Evolutionary conservation across 1,140 invertebrate species (phyloP).

Genomic region (Megalonaias nervosa): DNA sequence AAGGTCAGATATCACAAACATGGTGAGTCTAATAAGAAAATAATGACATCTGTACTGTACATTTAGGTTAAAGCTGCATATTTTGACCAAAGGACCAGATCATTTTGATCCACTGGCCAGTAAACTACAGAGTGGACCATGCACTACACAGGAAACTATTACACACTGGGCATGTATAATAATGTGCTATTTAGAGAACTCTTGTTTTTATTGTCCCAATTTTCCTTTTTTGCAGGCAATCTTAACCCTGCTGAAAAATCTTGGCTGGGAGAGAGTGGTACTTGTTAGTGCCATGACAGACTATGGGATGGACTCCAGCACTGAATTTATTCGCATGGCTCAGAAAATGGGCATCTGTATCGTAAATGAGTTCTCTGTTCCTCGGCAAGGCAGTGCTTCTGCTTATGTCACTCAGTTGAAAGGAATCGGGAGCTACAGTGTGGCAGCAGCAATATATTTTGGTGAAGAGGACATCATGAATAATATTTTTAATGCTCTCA

Average conservation of each 20-base stretch:
- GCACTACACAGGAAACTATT: neutral
- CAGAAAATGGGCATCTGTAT: slow-evolving; percentile 50
- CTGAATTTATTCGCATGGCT: slow-evolving; percentile 52
- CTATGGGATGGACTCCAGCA: slow-evolving; percentile 54
- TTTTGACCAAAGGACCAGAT: neutral
- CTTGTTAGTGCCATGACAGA: slow-evolving; percentile 64
- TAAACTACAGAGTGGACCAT: neutral
- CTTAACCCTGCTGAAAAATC: slow-evolving; percentile 60
- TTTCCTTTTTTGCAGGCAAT: slow-evolving; percentile 59
- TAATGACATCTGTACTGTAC: no score
- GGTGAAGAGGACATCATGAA: slow-evolving; percentile 13
- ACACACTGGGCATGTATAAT: neutral
- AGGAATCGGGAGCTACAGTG: slow-evolving; percentile 29
- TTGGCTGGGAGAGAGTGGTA: slow-evolving; percentile 70
- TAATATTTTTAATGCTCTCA: slow-evolving; percentile 28
- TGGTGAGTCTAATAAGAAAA: no score
- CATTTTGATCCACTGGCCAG: neutral
- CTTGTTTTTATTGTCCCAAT: slow-evolving; percentile 40
- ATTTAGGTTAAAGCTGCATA: no score
- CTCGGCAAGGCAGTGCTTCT: slow-evolving; percentile 7
- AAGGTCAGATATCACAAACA: no score
- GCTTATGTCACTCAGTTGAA: slow-evolving; percentile 30
- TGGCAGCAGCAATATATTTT: slow-evolving; percentile 48
- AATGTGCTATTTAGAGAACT: neutral
- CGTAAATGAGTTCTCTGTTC: slow-evolving; percentile 26